Evolutionary conservation across 2,888 invertebrate species (phyloP), one percentile per base, ranked within the genome.

Genomic region (Orthosia cruda): DNA sequence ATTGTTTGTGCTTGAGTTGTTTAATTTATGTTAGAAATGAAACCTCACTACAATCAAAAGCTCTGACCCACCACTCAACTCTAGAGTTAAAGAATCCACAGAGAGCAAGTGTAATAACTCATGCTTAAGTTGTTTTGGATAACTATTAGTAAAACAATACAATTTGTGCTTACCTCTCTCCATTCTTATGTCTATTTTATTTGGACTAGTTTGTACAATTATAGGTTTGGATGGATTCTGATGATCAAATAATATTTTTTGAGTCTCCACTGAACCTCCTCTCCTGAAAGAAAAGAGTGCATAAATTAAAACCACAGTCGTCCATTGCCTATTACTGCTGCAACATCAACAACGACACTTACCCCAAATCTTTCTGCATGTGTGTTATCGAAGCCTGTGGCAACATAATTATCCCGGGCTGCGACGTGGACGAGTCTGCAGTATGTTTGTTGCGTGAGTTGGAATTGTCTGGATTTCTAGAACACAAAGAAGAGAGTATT

Each of bases 201-300:
- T 91, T 65, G 95, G 93, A 91, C 93, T 94, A 73, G 95, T 95
- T 88, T 97, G 97, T 76, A 98, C 97, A 84, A 98, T 97, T 81
- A 98, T 98, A 26, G 98, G 98, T 94, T 97, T 98, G 76, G 97
- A 97, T 84, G 97, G 97, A 90, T 96, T 97, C 55, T 97, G 95
- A 84, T 95, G 95, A 80, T 96, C 95, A 85, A 92, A 96, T 55
- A 97, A 91, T 45, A 93, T 94, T 91, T 95, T 96, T 74, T 95
- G 96, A 32, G 90, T 93, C 71, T 96, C 95, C 26, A 86, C 81
- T 54, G 91, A 90, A 45, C 90, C 92, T 64, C 91, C 91, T 40
- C 95, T 92, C 61, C 96, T 87, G 71, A 61, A 87, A 83, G 71
- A 61, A 87, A 83, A 71, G 7, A 68, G 23, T 59, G 20, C 15